These are phyloP conservation scores for Lasioglossum leucozonium DNA, from an alignment of 2,888 invertebrate species.

Conservation along the genomic window DNA sequence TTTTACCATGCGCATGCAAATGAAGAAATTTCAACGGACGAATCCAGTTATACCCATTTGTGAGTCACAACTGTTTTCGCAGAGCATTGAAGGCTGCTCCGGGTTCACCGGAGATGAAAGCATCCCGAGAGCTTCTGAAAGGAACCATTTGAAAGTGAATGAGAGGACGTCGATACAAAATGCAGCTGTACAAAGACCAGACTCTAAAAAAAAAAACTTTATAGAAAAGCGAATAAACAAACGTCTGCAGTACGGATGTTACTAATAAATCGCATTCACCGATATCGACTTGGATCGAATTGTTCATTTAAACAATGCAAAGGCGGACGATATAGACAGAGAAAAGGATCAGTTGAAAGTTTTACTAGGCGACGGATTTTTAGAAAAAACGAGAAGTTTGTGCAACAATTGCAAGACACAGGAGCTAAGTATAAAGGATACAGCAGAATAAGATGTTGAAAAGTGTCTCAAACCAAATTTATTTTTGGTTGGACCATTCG, in stretches of 20 bases:
- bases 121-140: constrained; percentile 19
- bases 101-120: constrained; percentile 30
- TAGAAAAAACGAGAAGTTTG: no score
- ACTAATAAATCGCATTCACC: constrained; percentile 13
- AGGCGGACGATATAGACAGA: no score
- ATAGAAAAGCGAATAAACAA: constrained; percentile 40
- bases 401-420: no score
- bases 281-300: not conserved
- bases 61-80: constrained; percentile 51
- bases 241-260: not conserved
- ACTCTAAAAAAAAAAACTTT: constrained; percentile 14
- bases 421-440: no score
- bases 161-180: constrained; percentile 35
- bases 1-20: constrained; percentile 35
- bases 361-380: no score
- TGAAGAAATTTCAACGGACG: constrained; percentile 52
- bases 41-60: constrained; percentile 52
- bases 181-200: constrained; percentile 2
- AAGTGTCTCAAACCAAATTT: no score
- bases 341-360: no score
- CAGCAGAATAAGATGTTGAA: no score
- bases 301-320: not conserved
- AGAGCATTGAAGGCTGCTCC: constrained; percentile 18
- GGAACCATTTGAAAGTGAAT: constrained; percentile 52
- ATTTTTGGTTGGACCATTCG: no score